Evolutionary conservation across 2,888 invertebrate species (phyloP).

Genomic region (Tiliacea aurago): DNA sequence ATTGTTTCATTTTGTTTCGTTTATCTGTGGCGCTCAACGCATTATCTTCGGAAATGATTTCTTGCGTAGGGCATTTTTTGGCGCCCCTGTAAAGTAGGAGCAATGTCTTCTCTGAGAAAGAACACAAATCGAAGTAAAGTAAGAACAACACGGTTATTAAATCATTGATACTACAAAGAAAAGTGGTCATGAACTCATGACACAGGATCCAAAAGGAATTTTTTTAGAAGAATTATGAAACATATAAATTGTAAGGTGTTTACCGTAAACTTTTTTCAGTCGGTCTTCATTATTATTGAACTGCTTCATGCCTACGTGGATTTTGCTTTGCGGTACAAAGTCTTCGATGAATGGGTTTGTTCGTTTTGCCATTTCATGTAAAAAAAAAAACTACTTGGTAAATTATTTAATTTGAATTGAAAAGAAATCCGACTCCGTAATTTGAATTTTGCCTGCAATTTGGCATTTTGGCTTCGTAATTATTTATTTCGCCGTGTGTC

Average conservation of each 20-base stretch:
- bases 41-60: conserved; percentile 46
- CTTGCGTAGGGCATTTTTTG: conserved; percentile 71
- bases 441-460: conserved; percentile 51
- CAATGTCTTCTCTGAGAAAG: conserved; percentile 81
- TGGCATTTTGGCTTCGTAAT: conserved; percentile 43
- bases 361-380: conserved; percentile 81
- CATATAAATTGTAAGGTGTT: not conserved
- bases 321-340: conserved; percentile 85
- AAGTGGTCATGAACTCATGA: not conserved
- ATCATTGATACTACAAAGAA: not conserved
- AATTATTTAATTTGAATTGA: not conserved
- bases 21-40: conserved; percentile 54
- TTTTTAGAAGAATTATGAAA: not conserved
- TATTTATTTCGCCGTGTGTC: conserved; percentile 29
- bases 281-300: conserved; percentile 85
- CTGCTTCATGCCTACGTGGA: conserved; percentile 83
- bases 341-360: conserved; percentile 85
- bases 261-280: conserved; percentile 84
- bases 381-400: not conserved
- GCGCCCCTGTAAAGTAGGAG: conserved; percentile 82
- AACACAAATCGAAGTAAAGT: conserved; percentile 10
- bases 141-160: not conserved
- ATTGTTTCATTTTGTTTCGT: conserved; percentile 82
- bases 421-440: not conserved
- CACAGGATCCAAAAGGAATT: not conserved